Base-by-base conservation (phyloP, 37 sponge, comb jelly and placozoan genomes). In the Axinella damicornis region DNA sequence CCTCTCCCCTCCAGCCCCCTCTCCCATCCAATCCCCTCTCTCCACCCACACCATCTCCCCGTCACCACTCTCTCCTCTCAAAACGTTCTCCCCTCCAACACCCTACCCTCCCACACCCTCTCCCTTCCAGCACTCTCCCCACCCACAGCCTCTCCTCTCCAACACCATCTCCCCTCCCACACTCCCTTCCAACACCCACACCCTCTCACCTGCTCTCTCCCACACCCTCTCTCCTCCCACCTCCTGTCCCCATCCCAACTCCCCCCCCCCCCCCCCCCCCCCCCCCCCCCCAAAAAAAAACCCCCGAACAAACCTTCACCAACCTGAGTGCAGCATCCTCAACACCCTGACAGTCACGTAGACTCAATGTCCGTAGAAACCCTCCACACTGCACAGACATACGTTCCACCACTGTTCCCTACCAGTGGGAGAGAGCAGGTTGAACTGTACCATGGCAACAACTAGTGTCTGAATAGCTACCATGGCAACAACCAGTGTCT, bases 341-440 rank as follows among this genome's bases (percentile, higher is more conserved):
- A 1, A 98, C 93, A 25, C 79, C 88, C 20, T 88, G 79, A 70
- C 99, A 98, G 38, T 95, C 87, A 35, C 79, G 54, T 1, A 98
- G 83, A 72, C 86, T 88, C 28, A 98, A 85, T 31, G 80, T 81
- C 30, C 90, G 77, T 0, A 98, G 88, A 73, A 98, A 98, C 0
- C 95, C 97, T 35, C 99, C 97, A 88, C 97, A 98, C 61, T 92
- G 65, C 56, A 56, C 53, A 27, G 95, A 82, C 67, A 98, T 83
- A 32, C 78, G 89, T 31, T 78, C 93, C 0, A 98, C 92, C 53
- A 96, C 97, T 9, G 69, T 60, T 20, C 87, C 86, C 97, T 96
- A 54, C 19, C 28, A 17, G 15, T 5, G 46, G 31, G 64, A 53
- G 30, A 37, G 64, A 32, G 53, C 1, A 33, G n/a, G 62, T n/a